Percentiles rank a stretch among this genome's conserved stretches.
Conservation (phyloP, 92 coral and sea anemone genomes). For the Porites cylindrica region DNA sequence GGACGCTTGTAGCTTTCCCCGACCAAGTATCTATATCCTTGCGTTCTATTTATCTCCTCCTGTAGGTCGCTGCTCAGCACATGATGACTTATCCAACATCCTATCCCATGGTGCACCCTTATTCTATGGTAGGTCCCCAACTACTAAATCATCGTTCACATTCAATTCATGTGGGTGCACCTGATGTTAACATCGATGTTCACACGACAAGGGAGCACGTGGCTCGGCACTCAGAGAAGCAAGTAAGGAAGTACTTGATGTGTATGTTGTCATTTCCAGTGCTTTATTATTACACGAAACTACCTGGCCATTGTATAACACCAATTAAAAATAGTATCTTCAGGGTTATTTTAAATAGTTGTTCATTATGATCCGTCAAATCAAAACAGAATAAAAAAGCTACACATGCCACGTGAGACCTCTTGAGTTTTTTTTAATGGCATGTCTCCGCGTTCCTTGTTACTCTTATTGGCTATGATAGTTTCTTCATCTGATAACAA, state of each 20-base stretch:
- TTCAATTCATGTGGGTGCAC: constrained; percentile 96
- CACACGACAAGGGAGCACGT: constrained; percentile 91
- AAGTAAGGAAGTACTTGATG: background rate
- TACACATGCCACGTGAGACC: background rate
- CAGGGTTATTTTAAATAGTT: too few relatives aligned
- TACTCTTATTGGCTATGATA: too few relatives aligned
- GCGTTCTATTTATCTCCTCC: background rate
- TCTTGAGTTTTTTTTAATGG: background rate
- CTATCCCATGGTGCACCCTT: constrained; percentile 52
- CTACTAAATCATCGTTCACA: constrained; percentile 68
- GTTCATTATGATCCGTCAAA: background rate
- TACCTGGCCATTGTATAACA: too few relatives aligned
- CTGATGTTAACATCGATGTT: constrained; percentile 94
- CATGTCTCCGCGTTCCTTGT: background rate
- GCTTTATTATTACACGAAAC: background rate
- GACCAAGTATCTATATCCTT: background rate
- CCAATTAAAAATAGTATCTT: too few relatives aligned
- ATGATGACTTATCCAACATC: constrained; percentile 52
- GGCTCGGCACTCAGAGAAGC: constrained; percentile 66
- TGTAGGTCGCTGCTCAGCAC: constrained; percentile 55
- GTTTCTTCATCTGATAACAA: too few relatives aligned
- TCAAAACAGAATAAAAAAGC: background rate
- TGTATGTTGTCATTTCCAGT: background rate
- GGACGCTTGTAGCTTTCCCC: too few relatives aligned
- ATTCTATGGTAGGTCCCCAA: constrained; percentile 9